Evolutionary conservation across 2,797 vertebrate genomes (phyloP), one percentile per base, ranked within the genome.

Genomic region (Cetoscarus ocellatus): DNA sequence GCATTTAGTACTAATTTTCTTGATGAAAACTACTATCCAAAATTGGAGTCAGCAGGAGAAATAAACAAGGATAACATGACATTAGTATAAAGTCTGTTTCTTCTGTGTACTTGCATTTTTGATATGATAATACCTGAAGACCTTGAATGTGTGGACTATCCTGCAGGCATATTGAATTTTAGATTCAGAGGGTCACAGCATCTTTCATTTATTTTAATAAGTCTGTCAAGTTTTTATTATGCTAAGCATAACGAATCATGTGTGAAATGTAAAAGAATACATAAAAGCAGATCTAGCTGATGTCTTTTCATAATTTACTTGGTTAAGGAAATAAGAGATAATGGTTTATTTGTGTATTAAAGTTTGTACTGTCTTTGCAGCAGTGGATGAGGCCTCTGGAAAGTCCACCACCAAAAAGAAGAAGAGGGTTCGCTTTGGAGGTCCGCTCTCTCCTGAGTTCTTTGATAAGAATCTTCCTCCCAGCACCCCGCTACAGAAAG

Each of bases 401-500:
- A 39, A 34, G 1, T 77, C 85, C 0, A 27, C 61, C 0, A 11
- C 39, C 0, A 85, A 73, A 18, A 88, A 76, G 42, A 90, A 78
- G 58, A 94, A 85, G 79, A 94, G 93, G 79, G 95, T 95, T 45
- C 92, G n/a, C 39, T 95, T 95, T 2, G 94, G 95, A 10, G 85
- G 52, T 7, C 90, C 88, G 0, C 94, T 95, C 6, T 91, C 92
- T 34, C 95, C 95, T 0, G 94, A 95, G 88, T 76, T 94, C 19
- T 95, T 95, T 11, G 94, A 95, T 84, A 93, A 87, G 86, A 73
- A 76, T 58, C 83, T 95, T 11, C 94, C 94, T n/a, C 93, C 95
- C 35, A 93, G 90, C 83, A 95, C 95, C 7, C 95, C 95, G 0
- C 76, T 95, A 27, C 87, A 90, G 83, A 95, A 90, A 70, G 95